Conservation (phyloP, 2,797 vertebrate species). For the Falco biarmicus region DNA sequence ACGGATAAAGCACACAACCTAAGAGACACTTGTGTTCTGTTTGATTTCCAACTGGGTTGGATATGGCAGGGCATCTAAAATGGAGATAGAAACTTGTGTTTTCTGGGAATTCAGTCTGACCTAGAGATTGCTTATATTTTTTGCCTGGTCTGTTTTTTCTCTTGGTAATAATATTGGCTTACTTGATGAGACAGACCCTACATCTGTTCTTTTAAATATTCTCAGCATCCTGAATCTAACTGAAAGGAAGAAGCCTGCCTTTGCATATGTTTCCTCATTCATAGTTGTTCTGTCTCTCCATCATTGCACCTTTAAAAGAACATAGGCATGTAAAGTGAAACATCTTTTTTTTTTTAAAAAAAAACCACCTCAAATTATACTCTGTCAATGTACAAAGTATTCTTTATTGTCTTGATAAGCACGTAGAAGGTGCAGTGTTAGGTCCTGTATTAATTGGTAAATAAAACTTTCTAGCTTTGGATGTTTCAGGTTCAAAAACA, state of each 20-base stretch:
- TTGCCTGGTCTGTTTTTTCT: background rate
- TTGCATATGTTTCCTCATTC: background rate
- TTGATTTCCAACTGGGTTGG: background rate
- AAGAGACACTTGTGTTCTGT: accelerated
- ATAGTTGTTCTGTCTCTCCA: background rate
- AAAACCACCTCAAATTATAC: background rate
- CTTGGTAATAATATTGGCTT: background rate
- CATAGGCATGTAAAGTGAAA: background rate
- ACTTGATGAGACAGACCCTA: background rate
- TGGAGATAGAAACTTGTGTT: background rate
- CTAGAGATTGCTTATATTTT: background rate
- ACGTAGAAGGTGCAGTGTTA: background rate
- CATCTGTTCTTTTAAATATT: background rate
- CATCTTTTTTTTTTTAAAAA: background rate
- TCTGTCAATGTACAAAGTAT: background rate
- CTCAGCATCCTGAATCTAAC: background rate
- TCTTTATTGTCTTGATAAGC: background rate
- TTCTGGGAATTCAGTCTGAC: background rate
- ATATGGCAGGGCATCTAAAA: background rate
- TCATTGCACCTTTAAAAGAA: background rate
- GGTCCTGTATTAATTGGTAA: background rate
- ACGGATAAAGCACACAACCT: background rate
- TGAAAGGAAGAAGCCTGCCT: background rate
- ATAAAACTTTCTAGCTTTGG: background rate
- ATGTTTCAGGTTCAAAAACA: too few relatives aligned